Conservation (phyloP, 2,797 vertebrate species). For the Potorous gilbertii region DNA sequence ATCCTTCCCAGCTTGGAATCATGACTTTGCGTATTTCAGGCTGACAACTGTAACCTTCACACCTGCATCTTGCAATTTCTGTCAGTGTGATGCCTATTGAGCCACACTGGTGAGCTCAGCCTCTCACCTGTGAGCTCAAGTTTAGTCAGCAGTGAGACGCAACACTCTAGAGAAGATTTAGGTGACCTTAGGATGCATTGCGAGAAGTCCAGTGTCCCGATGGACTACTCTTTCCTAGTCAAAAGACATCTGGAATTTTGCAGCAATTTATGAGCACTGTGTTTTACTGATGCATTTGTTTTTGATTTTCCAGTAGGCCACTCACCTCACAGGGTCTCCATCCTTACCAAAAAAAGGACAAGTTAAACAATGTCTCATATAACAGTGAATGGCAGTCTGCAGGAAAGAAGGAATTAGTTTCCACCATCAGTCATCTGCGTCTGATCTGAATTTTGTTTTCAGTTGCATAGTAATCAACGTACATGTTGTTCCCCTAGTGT, state of each 20-base stretch:
- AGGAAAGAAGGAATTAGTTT: not conserved
- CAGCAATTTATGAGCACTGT: not conserved
- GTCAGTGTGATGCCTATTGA: not conserved
- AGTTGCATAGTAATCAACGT: not conserved
- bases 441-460: not conserved
- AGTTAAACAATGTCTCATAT: too few relatives aligned
- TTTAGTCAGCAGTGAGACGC: not conserved
- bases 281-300: not conserved
- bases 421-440: not conserved
- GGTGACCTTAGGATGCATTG: not conserved
- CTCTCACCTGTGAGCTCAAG: not conserved
- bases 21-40: not conserved
- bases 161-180: not conserved
- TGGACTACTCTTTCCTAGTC: not conserved
- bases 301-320: not conserved
- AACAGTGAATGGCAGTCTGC: not conserved
- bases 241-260: not conserved
- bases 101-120: not conserved
- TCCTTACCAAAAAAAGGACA: not conserved
- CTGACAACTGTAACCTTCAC: not conserved
- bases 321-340: too few relatives aligned
- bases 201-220: not conserved
- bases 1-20: not conserved
- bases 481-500: not conserved
- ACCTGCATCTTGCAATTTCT: not conserved